Conservation (phyloP, 2,113 vertebrate species). For the Eidolon helvum region DNA sequence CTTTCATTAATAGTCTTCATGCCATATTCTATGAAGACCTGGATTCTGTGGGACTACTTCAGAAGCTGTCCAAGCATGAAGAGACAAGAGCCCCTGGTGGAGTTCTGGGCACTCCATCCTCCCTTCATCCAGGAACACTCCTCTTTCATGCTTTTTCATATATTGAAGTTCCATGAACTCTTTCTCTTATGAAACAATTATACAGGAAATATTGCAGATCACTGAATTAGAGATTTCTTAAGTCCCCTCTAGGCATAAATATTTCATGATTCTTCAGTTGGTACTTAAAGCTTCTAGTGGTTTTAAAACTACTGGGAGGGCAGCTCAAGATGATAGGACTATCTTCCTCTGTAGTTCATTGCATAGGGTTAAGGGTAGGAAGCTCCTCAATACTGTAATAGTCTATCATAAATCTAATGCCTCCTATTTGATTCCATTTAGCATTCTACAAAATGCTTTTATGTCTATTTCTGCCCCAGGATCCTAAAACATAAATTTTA, state of each 20-base stretch:
- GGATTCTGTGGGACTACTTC: background rate
- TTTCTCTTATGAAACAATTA: background rate
- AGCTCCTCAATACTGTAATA: background rate
- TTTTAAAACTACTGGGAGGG: too few species aligned
- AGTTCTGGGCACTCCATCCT: background rate
- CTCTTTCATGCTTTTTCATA: background rate
- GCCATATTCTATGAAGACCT: background rate
- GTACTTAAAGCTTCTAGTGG: background rate
- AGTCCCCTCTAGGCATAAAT: background rate
- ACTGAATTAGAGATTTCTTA: background rate
- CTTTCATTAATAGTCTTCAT: background rate
- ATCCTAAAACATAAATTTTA: conserved; percentile 26
- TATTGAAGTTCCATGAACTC: background rate
- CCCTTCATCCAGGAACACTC: background rate
- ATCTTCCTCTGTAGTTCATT: background rate
- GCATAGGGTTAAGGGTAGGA: fast-evolving
- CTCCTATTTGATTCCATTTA: background rate
- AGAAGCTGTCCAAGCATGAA: background rate
- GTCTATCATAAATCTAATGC: too few species aligned
- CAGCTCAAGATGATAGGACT: background rate
- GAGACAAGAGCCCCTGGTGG: background rate
- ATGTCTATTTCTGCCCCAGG: background rate
- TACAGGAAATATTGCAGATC: background rate
- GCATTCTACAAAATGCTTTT: background rate
- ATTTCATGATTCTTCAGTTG: background rate